Evolutionary conservation across 2,888 invertebrate genomes (phyloP).

Genomic region (Chirona hameri): DNA sequence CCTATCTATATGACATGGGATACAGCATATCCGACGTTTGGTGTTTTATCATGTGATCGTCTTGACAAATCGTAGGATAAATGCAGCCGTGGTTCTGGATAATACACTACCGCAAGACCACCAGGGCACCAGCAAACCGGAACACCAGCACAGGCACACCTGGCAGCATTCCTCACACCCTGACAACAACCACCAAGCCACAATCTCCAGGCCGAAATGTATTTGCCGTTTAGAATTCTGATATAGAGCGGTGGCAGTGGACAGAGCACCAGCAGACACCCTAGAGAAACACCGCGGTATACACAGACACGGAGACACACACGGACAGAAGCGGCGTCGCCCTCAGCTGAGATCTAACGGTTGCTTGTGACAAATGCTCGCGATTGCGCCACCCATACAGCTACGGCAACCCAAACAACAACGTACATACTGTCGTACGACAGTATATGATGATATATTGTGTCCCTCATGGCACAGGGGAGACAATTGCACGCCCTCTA

Average conservation of each 20-base stretch:
- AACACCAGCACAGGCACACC: no score
- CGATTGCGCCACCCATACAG: background rate
- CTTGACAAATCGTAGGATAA: no score
- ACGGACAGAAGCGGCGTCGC: background rate
- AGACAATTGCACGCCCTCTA: background rate
- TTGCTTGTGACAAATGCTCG: background rate
- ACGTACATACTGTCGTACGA: no score
- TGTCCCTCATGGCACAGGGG: background rate
- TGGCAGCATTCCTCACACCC: no score
- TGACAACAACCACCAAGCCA: no score
- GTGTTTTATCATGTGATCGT: no score
- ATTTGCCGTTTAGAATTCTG: background rate
- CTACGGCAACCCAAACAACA: background rate
- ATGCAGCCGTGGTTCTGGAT: no score
- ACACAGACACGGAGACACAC: background rate
- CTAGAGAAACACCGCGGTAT: background rate
- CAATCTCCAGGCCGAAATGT: background rate
- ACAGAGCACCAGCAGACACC: background rate
- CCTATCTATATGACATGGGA: no score
- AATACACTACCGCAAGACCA: no score
- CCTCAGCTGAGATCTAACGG: conserved; percentile 4
- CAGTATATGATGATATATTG: background rate
- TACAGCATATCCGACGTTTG: no score
- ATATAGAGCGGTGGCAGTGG: background rate
- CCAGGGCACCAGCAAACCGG: no score